Evolutionary conservation across 2,797 vertebrate species (phyloP).

Genomic region (Chelonia mydas): DNA sequence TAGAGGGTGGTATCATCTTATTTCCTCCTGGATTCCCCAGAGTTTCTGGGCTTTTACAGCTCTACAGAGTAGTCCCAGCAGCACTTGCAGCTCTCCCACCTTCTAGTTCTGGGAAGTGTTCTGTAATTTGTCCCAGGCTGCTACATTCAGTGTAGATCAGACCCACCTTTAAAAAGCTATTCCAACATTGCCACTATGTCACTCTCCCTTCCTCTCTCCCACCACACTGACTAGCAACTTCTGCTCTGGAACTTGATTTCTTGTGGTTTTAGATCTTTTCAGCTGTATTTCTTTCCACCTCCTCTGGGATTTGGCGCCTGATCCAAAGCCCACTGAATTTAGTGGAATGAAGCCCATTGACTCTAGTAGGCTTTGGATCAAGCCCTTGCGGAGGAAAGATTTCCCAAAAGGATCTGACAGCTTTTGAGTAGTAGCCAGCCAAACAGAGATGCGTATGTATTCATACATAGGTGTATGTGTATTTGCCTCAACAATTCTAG

Average conservation of each 20-base stretch:
- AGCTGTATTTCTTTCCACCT: background rate
- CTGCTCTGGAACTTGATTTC: background rate
- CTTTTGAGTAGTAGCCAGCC: background rate
- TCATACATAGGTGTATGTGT: background rate
- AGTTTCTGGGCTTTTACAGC: background rate
- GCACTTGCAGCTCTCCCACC: background rate
- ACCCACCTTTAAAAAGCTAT: background rate
- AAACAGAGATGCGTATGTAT: background rate
- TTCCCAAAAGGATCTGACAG: background rate
- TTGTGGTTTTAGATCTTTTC: background rate
- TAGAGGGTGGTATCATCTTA: background rate
- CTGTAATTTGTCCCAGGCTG: background rate
- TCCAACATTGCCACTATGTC: background rate
- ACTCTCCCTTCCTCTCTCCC: background rate
- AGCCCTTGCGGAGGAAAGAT: background rate
- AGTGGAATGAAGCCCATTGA: background rate
- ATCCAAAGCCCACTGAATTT: background rate
- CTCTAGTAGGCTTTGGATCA: background rate
- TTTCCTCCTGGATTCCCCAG: background rate
- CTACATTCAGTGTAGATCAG: background rate
- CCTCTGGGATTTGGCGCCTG: background rate
- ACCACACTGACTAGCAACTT: background rate
- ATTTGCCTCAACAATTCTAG: background rate
- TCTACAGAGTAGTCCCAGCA: background rate
- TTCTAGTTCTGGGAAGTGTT: background rate